phyloP scores from a whole-genome alignment of 37 sponge, comb jelly and placozoan genomes.

The Theonella swinhoei region DNA sequence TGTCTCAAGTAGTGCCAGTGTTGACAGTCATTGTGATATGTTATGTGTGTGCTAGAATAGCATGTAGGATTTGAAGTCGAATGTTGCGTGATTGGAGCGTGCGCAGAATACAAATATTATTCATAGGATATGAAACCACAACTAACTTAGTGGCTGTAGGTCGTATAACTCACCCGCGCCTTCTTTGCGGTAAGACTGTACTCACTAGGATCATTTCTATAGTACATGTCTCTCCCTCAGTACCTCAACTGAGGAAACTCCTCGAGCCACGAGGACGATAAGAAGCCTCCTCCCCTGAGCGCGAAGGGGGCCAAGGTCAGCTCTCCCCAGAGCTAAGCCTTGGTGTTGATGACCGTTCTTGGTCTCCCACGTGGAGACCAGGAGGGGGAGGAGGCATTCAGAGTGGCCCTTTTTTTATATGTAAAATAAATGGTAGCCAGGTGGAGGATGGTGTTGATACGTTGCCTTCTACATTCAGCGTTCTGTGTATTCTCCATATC shows the following conservation, averaged over 20 bases:
- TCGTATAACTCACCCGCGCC: too few relatives aligned
- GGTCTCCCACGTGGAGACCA: conserved; percentile 2
- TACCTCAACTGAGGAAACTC: conserved; percentile 84
- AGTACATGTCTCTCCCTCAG: conserved; percentile 97
- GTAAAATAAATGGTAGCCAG: neutral
- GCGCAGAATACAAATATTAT: too few relatives aligned
- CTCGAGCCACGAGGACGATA: conserved; percentile 91
- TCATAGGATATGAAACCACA: neutral
- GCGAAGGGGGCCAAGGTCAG: neutral
- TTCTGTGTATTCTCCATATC: too few relatives aligned
- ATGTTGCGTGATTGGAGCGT: too few relatives aligned
- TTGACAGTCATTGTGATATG: neutral
- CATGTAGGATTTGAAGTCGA: neutral
- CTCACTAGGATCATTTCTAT: conserved; percentile 99
- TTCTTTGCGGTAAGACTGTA: conserved; percentile 94
- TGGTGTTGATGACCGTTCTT: conserved; percentile 70
- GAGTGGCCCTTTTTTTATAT: conserved; percentile 44
- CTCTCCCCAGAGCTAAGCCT: neutral
- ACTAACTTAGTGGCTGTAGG: neutral
- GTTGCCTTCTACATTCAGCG: too few relatives aligned
- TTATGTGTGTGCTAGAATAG: too few relatives aligned
- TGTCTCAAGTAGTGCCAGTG: neutral
- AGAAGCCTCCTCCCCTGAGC: conserved; percentile 74
- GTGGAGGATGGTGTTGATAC: neutral
- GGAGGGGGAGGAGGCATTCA: conserved; percentile 75